Evolutionary conservation across 2,113 vertebrate genomes (phyloP), one percentile per base, ranked within the genome.

Genomic region (Paraplagusia blochii): DNA sequence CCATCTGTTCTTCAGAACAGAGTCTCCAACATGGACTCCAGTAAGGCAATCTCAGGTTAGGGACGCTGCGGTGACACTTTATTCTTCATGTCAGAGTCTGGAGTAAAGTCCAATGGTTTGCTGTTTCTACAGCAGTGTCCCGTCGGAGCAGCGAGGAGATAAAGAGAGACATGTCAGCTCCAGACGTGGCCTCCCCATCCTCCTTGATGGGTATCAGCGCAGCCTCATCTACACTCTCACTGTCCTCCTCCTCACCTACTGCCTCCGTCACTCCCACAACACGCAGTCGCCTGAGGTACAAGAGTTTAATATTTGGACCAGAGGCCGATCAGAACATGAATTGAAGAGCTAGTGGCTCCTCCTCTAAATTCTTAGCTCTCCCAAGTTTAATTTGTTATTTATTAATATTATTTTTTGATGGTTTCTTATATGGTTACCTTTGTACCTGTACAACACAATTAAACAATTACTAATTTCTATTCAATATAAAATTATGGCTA

Each of bases 121-220:
- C 45, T 8, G 2, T 72, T 44, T 79, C 29, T 56, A 15, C 11
- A 42, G 2, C 58, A 96, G 94, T 93, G 34, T 94, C 95, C 62
- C 92, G 94, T 29, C 88, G 95, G 60, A 95, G 95, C 59, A 95
- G 94, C 50, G 95, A 98, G 80, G 95, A 98, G 77, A 91, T 96
- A 56, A 96, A 97, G 54, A 87, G 95, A 51, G 95, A 97, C 61
- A 92, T 95, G 48, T 89, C 90, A 0, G 89, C 91, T 1, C 59
- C 93, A 0, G 96, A 98, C 14, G 93, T 92, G 7, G 71, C 91
- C 0, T 88, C 94, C 11, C 85, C 94, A 0, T 84, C 93, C 39
- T 93, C 94, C 7, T 89, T 98, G 1, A 93, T 98, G 89, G 88
- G 91, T 0, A 93, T 98, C 87, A 93, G 92, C 4, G 91, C 94